These are phyloP conservation scores for Drusus annulatus DNA, from an alignment of 1,140 invertebrate species.

Conservation along the genomic window DNA sequence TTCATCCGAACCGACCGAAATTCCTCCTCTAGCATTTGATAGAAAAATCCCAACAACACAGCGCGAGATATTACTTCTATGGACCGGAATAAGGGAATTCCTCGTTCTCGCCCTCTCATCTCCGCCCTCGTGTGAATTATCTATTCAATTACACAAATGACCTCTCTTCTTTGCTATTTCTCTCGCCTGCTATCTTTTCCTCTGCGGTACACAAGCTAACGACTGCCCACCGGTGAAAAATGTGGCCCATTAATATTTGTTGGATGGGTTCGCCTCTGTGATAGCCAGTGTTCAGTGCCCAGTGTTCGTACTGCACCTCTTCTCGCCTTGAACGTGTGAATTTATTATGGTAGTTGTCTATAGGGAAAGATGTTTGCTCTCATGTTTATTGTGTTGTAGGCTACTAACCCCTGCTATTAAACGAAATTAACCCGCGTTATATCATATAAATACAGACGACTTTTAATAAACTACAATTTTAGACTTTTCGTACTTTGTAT, in stretches of 20 bases:
- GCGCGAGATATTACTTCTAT: background rate
- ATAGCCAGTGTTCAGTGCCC: too few species aligned
- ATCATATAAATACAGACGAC: too few species aligned
- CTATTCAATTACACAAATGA: constrained; percentile 42
- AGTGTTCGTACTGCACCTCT: background rate
- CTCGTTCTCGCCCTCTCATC: background rate
- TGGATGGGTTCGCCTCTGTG: constrained; percentile 16
- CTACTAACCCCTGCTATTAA: background rate
- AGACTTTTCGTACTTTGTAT: too few species aligned
- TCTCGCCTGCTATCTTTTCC: background rate
- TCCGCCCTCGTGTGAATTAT: constrained; percentile 29
- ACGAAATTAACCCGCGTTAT: background rate
- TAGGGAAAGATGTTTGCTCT: background rate
- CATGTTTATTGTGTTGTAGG: background rate
- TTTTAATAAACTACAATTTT: too few species aligned
- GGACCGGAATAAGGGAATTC: constrained; percentile 7
- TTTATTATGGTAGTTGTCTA: background rate
- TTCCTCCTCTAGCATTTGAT: background rate
- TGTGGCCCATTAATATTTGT: constrained; percentile 33
- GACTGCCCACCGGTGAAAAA: constrained; percentile 29
- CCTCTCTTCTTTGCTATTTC: constrained; percentile 20
- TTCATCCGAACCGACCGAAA: too few species aligned
- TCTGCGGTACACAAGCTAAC: constrained; percentile 14
- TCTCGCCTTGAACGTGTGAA: background rate
- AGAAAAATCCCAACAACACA: background rate